Evolutionary conservation across 1,140 invertebrate species (phyloP).

Genomic region (Tetranychus cinnabarinus): DNA sequence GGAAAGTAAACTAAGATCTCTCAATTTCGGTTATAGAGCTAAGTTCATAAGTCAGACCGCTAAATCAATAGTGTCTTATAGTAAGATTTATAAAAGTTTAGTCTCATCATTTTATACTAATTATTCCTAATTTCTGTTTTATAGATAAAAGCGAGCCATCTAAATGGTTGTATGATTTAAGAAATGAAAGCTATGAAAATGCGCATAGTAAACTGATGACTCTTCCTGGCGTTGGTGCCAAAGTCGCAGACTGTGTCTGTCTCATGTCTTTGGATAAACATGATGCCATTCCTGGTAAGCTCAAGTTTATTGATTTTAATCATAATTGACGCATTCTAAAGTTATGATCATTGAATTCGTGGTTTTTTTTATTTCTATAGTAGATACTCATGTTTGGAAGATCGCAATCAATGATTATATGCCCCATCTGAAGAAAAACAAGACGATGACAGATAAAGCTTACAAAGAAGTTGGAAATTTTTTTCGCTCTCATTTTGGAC

Average conservation of each 20-base stretch:
- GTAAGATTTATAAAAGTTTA: neutral
- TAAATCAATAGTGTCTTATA: conserved; percentile 29
- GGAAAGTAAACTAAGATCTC: conserved; percentile 39
- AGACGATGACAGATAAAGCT: conserved; percentile 54
- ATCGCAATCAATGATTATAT: conserved; percentile 58
- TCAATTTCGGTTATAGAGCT: conserved; percentile 80
- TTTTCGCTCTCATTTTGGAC: conserved; percentile 58
- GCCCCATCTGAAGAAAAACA: conserved; percentile 45
- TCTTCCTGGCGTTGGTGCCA: conserved; percentile 50
- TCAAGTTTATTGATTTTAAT: too few species aligned
- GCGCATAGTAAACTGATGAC: conserved; percentile 46
- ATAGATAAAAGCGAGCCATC: conserved; percentile 31
- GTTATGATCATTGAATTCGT: too few species aligned
- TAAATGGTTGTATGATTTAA: conserved; percentile 42
- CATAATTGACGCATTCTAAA: too few species aligned
- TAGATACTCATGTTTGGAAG: conserved; percentile 91
- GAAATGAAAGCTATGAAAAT: conserved; percentile 39
- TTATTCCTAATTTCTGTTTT: neutral
- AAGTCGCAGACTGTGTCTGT: conserved; percentile 89
- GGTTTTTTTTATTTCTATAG: conserved; percentile 15
- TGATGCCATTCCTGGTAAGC: conserved; percentile 42
- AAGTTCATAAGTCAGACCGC: conserved; percentile 55
- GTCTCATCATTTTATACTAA: neutral
- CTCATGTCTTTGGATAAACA: conserved; percentile 82
- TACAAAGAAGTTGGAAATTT: conserved; percentile 58